Percentiles rank a stretch among this genome's conserved stretches.
Conservation (phyloP, 2,797 vertebrate genomes). For the Neosalanx taihuensis region DNA sequence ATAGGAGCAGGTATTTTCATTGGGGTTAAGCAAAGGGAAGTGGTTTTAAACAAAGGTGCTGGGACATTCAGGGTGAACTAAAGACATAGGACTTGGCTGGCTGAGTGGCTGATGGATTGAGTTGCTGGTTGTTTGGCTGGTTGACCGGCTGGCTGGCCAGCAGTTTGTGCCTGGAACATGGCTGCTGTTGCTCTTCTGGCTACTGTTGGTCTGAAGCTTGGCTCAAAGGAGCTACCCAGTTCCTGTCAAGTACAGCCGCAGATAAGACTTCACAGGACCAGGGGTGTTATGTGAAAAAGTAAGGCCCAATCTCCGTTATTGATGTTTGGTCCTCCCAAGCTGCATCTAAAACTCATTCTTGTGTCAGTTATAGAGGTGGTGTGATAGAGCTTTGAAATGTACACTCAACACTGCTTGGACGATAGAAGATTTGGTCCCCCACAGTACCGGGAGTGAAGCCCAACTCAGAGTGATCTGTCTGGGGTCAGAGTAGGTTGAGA, state of each 20-base stretch:
- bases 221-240: background rate
- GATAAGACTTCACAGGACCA: background rate
- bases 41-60: background rate
- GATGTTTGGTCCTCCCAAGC: background rate
- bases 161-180: too few species aligned
- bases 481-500: background rate
- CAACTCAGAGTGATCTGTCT: background rate
- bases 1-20: slow-evolving; percentile 5
- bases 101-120: background rate
- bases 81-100: background rate
- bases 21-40: slow-evolving; percentile 8
- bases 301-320: slow-evolving; percentile 6
- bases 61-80: background rate
- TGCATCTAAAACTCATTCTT: too few species aligned
- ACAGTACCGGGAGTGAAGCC: background rate
- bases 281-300: background rate
- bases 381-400: background rate
- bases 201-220: slow-evolving; percentile 11
- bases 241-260: slow-evolving; percentile 5
- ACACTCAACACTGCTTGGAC: too few species aligned
- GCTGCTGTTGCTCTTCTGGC: background rate
- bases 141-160: too few species aligned
- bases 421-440: too few species aligned
- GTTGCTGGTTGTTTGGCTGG: too few species aligned
- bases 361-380: background rate